Percentiles rank a stretch among this genome's conserved stretches.
Evolutionary conservation across 2,113 vertebrate genomes (phyloP).

Genomic region (Desmodus rotundus): DNA sequence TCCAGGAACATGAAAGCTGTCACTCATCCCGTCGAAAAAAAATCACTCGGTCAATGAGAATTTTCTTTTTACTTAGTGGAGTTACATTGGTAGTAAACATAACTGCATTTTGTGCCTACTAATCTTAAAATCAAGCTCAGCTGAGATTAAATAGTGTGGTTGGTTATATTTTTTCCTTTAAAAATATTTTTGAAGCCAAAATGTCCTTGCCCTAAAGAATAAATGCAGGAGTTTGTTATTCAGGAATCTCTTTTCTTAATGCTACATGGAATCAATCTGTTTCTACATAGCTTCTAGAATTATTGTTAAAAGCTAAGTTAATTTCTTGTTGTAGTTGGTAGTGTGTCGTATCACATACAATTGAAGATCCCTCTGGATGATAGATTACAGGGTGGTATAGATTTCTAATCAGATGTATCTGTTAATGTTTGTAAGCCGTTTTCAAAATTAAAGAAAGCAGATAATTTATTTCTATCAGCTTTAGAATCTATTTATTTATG

Average conservation of each 20-base stretch:
- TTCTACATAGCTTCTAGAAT: not conserved
- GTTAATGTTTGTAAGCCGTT: constrained; percentile 24
- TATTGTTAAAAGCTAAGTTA: not conserved
- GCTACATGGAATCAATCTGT: not conserved
- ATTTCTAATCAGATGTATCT: not conserved
- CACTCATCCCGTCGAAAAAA: not conserved
- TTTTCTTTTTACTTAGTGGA: not conserved
- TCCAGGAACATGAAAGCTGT: not conserved
- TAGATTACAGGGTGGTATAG: not conserved
- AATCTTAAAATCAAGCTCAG: not conserved
- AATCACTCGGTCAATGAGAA: not conserved
- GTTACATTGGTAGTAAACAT: not conserved
- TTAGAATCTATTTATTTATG: not conserved
- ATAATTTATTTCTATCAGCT: not conserved
- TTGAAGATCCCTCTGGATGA: not conserved
- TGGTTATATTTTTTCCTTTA: not conserved
- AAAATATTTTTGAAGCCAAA: not conserved
- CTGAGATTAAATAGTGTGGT: not conserved
- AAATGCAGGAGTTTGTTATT: not conserved
- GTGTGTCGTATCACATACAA: not conserved
- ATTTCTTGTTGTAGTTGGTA: not conserved
- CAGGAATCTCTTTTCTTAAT: not conserved
- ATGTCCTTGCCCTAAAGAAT: not conserved
- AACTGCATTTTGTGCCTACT: not conserved
- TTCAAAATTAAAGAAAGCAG: constrained; percentile 30